Percentiles rank a stretch among this genome's conserved stretches.
phyloP scores from a whole-genome alignment of 2,113 vertebrate genomes.

The Myanophis thanlyinensis region DNA sequence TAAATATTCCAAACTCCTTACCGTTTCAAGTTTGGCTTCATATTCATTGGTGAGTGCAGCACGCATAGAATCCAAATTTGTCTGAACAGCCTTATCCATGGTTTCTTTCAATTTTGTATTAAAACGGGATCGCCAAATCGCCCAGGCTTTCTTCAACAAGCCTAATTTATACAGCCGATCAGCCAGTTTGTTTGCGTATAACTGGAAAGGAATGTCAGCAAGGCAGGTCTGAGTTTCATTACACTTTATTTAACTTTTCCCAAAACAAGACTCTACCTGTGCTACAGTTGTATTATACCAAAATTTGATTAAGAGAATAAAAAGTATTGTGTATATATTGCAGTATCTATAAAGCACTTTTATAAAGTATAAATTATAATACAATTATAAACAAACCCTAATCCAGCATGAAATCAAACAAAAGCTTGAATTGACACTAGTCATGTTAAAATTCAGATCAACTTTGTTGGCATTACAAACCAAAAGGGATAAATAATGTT shows the following conservation, averaged over 20 bases:
- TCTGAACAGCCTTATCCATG: conserved; percentile 84
- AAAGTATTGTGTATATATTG: neutral
- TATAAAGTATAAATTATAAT: neutral
- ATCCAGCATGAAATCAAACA: neutral
- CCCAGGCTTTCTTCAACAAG: conserved; percentile 87
- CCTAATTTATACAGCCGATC: conserved; percentile 78
- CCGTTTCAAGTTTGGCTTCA: conserved; percentile 82
- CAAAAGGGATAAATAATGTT: neutral
- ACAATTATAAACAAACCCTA: neutral
- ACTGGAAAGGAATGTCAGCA: conserved; percentile 64
- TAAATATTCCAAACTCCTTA: conserved; percentile 52
- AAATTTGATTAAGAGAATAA: neutral
- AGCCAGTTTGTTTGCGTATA: conserved; percentile 73
- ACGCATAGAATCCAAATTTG: conserved; percentile 88
- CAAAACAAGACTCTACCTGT: neutral
- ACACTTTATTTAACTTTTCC: neutral
- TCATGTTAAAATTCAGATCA: neutral
- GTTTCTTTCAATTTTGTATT: conserved; percentile 83
- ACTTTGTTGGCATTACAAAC: neutral
- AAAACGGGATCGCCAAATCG: conserved; percentile 78
- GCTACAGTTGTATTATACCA: neutral
- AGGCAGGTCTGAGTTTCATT: neutral
- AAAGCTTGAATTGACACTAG: neutral
- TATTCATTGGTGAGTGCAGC: conserved; percentile 83
- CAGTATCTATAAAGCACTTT: neutral